Base-by-base conservation (phyloP, 2,888 invertebrate genomes). In the Syrphus vitripennis region DNA sequence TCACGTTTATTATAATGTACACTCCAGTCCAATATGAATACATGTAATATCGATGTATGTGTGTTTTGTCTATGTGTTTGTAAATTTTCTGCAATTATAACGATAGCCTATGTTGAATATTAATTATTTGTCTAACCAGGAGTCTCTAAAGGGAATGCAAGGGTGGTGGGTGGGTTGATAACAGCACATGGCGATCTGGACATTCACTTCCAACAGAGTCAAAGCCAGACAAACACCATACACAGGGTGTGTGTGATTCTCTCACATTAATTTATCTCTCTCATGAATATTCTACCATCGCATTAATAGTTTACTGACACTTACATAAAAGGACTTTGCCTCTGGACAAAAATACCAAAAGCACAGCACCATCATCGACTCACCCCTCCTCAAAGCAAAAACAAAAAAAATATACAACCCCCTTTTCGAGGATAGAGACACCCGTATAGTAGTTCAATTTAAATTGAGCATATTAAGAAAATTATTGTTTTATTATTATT, bases 231-330 rank as follows among this genome's bases (percentile, higher is more conserved):
- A 81, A 45, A 26, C 10, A 59, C n/a, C 14, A 31, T 26, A 31
- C 2, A 31, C 14, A 71, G 74, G 69, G 67, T 76, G 76, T 78
- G 77, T 78, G 82, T 76, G 67, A 86, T 82, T 82, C 86, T 86
- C 86, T 86, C 86, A 86, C 86, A 86, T 74, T 86, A 86, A 86
- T 82, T 86, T 86, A 86, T 86, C 72, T 53, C 82, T 53, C 69
- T 82, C 86, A 86, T 86, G 86, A 77, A 86, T 86, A 86, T 86
- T 86, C 82, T 57, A 65, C 31, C 77, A 78, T 63, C 57, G 72
- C 63, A 86, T 86, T 86, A 82, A 82, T 86, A 82, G 86, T 86
- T 86, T 86, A 78, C 86, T 86, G 86, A 86, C 86, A 82, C 77
- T 74, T 50, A 50, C 24, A 50, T 77, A 34, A 82, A 82, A 82